Percentiles rank a stretch among this genome's conserved stretches.
phyloP scores from a whole-genome alignment of 2,113 vertebrate species.

The Rhabdornis inornatus region DNA sequence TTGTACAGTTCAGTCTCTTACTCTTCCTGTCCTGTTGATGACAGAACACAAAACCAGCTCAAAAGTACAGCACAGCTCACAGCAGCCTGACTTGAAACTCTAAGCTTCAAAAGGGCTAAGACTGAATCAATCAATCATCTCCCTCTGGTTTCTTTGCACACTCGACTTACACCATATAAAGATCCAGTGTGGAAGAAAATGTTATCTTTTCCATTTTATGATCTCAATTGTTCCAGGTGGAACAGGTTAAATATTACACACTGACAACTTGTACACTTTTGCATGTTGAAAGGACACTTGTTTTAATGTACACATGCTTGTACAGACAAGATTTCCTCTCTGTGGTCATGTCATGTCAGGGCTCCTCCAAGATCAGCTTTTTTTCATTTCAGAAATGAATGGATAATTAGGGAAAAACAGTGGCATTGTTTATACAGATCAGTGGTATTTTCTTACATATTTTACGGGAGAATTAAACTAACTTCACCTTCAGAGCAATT shows the following conservation, averaged over 20 bases:
- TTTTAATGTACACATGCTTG: background rate
- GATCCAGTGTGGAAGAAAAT: background rate
- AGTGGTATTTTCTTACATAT: background rate
- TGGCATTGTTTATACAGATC: background rate
- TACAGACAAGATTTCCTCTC: background rate
- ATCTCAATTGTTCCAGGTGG: background rate
- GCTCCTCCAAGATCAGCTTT: background rate
- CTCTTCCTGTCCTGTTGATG: background rate
- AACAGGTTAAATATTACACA: background rate
- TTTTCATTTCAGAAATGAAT: background rate
- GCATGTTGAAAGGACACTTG: background rate
- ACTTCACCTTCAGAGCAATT: background rate
- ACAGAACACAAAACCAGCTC: background rate
- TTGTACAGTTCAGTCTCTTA: background rate
- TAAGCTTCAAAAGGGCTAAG: background rate
- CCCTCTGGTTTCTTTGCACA: background rate
- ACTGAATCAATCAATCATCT: background rate
- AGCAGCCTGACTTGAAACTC: background rate
- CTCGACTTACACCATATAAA: background rate
- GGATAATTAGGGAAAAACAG: background rate
- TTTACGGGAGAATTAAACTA: background rate
- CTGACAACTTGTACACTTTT: background rate
- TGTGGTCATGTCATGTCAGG: background rate
- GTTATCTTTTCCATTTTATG: background rate
- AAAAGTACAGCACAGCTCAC: background rate